phyloP scores from a whole-genome alignment of 2,888 invertebrate genomes.

The Chrysina gloriosa region DNA sequence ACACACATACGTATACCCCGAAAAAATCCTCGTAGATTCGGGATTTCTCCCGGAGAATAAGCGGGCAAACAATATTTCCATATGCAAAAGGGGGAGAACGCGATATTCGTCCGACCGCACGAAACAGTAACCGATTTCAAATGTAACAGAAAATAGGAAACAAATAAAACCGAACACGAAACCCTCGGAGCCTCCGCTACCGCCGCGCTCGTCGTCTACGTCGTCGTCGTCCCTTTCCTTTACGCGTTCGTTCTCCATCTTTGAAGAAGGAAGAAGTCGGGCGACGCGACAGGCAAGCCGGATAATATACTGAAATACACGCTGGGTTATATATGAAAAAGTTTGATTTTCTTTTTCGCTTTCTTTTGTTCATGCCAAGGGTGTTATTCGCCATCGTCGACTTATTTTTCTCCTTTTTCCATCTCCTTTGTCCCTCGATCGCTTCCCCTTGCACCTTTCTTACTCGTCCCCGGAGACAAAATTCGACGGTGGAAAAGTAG shows the following conservation, averaged over 20 bases:
- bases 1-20: neutral
- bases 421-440: neutral
- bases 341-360: constrained; percentile 39
- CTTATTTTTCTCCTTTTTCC: constrained; percentile 8
- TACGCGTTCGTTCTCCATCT: neutral
- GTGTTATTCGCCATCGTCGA: constrained; percentile 28
- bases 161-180: constrained; percentile 50
- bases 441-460: neutral
- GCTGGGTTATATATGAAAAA: constrained; percentile 36
- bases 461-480: neutral
- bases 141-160: constrained; percentile 52
- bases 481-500: neutral
- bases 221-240: neutral
- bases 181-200: neutral
- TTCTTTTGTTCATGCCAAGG: constrained; percentile 25
- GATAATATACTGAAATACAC: constrained; percentile 41
- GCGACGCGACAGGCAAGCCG: constrained; percentile 32
- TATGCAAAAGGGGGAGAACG: constrained; percentile 39
- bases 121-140: constrained; percentile 51
- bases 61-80: constrained; percentile 42
- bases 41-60: constrained; percentile 33
- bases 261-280: constrained; percentile 33
- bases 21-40: constrained; percentile 34
- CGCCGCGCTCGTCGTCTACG: neutral
- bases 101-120: constrained; percentile 29